Base-by-base conservation (phyloP, 2,113 vertebrate genomes). In the Heterotilapia buettikoferi region DNA sequence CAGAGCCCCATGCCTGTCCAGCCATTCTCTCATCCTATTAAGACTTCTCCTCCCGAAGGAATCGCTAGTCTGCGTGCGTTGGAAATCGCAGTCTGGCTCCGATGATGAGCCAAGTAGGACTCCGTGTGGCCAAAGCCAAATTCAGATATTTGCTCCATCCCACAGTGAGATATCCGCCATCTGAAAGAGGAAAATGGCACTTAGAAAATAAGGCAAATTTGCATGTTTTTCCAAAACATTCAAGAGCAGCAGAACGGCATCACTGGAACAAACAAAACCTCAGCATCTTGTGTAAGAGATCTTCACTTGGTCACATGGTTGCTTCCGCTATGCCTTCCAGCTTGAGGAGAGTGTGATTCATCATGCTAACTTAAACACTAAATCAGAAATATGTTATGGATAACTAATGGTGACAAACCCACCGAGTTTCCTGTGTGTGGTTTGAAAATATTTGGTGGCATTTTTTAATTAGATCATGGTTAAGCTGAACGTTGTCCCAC, bases 21-120 rank as follows among this genome's bases (percentile, higher is more conserved):
- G 79, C 61, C 29, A 2, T 53, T 78, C 86, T 80, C 73, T 86
- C 87, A 78, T 93, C 83, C 80, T 21, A 84, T 89, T 90, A 90
- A 87, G 86, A 78, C 79, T 61, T 68, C 56, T 83, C 31, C 21
- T 88, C 80, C 82, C 82, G 26, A 19, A 68, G 73, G 88, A 85
- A 10, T 47, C 3, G 47, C 53, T 31, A 76, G 81, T 59, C 14
- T 71, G 59, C 16, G 26, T 59, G 29, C 24, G 81, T 47, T 83
- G 38, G 63, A 90, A 57, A 85, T 89, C 73, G 80, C 87, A 88
- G 82, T 81, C 59, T 76, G 73, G 21, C 79, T 91, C 78, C 7
- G 52, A 18, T n/a, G 45, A 68, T 31, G 76, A 76, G 84, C 82
- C 92, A 85, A 89, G 66, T 68, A 9, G 87, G 80, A 87, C 68